These are phyloP conservation scores for Exaiptasia diaphana DNA, from an alignment of 64 coral and sea anemone species.

Conservation along the genomic window DNA sequence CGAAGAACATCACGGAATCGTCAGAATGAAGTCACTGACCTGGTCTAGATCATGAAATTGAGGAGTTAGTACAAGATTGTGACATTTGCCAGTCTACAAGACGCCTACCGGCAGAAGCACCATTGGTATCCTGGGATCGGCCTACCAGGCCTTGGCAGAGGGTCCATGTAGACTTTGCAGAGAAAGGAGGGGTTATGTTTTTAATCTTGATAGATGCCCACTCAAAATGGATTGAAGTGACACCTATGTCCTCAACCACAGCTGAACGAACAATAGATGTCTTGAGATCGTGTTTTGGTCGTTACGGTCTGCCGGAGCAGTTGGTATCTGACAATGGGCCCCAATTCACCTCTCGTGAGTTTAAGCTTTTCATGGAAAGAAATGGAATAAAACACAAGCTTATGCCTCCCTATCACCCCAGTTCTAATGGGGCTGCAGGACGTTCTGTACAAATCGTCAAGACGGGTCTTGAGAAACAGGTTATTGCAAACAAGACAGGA, in stretches of 20 bases:
- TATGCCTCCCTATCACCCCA: not conserved
- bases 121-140: conserved; percentile 19
- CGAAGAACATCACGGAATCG: conserved; percentile 22
- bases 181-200: not conserved
- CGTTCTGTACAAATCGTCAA: conserved; percentile 38
- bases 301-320: too few relatives aligned
- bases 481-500: not conserved
- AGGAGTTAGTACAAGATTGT: conserved; percentile 20
- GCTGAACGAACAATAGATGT: not conserved
- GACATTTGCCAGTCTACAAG: not conserved
- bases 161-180: not conserved
- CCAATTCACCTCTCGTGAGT: too few relatives aligned
- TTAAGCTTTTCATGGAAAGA: too few relatives aligned
- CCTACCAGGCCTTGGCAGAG: conserved; percentile 27
- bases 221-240: not conserved
- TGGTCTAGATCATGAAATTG: conserved; percentile 14
- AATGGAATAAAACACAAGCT: conserved; percentile 27
- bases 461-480: not conserved
- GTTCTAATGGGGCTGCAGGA: conserved; percentile 17
- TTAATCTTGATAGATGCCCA: not conserved
- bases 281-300: not conserved
- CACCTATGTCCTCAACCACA: not conserved
- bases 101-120: conserved; percentile 1
- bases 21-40: conserved; percentile 35
- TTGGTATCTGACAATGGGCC: conserved; percentile 12